Evolutionary conservation across 2,888 invertebrate species (phyloP).

Genomic region (Gari tellinella): DNA sequence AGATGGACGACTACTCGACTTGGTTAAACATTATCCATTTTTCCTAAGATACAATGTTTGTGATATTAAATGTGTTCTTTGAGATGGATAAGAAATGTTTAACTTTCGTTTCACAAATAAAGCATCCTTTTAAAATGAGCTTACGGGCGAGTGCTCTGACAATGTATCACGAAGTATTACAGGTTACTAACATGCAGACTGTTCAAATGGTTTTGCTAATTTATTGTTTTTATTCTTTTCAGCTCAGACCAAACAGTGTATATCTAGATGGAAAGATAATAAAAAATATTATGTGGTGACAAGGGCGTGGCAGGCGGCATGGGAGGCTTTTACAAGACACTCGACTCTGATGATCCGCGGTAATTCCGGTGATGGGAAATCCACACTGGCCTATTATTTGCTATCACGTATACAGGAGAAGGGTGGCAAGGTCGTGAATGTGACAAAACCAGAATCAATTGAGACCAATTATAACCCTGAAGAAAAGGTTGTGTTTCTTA

Average conservation of each 20-base stretch:
- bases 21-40: too few relatives aligned
- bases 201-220: too few relatives aligned
- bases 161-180: too few relatives aligned
- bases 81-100: too few relatives aligned
- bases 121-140: too few relatives aligned
- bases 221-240: constrained; percentile 6
- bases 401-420: constrained; percentile 10
- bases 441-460: constrained; percentile 36
- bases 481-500: constrained; percentile 35
- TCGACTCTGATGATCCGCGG: constrained; percentile 24
- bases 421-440: constrained; percentile 20
- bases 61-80: too few relatives aligned
- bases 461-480: constrained; percentile 33
- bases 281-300: constrained; percentile 28
- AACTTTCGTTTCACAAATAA: too few relatives aligned
- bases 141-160: too few relatives aligned
- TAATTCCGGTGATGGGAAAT: constrained; percentile 56
- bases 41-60: too few relatives aligned
- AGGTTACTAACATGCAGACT: too few relatives aligned
- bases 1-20: too few relatives aligned
- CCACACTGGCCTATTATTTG: constrained; percentile 33
- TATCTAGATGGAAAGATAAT: constrained; percentile 23
- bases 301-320: constrained; percentile 18
- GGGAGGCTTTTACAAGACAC: constrained; percentile 4
- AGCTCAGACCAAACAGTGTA: constrained; percentile 41